phyloP scores from a whole-genome alignment of 2,797 vertebrate species.

The Chelonia mydas region DNA sequence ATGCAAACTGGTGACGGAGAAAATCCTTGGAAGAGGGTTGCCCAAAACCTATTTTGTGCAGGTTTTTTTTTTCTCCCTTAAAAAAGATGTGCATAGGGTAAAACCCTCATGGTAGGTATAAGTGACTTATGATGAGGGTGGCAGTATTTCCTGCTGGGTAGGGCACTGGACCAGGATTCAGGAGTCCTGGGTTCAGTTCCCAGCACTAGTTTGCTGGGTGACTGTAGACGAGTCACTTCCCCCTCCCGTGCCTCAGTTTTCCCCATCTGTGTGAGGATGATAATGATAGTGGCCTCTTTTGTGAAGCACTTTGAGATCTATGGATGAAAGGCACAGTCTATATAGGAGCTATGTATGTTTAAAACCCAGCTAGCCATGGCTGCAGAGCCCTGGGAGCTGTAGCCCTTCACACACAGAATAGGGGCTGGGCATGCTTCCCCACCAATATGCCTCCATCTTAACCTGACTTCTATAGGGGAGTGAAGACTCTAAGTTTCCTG shows the following conservation, averaged over 20 bases:
- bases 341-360: neutral
- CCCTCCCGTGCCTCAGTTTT: neutral
- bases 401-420: neutral
- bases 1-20: neutral
- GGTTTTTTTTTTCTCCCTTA: neutral
- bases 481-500: neutral
- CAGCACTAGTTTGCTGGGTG: neutral
- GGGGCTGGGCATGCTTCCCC: fast-evolving
- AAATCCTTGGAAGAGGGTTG: neutral
- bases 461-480: neutral
- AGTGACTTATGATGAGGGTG: neutral
- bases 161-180: neutral
- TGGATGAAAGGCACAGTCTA: neutral
- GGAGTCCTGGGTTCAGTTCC: neutral
- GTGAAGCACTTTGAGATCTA: neutral
- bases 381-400: neutral
- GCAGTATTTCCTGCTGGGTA: neutral
- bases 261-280: neutral
- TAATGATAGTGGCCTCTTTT: neutral
- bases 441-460: fast-evolving
- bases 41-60: neutral
- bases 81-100: neutral
- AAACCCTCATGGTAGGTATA: neutral
- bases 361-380: neutral
- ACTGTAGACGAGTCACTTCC: neutral